Percentiles rank a stretch among this genome's conserved stretches.
Conservation (phyloP, 2,888 invertebrate species). For the Amaurobius ferox region DNA sequence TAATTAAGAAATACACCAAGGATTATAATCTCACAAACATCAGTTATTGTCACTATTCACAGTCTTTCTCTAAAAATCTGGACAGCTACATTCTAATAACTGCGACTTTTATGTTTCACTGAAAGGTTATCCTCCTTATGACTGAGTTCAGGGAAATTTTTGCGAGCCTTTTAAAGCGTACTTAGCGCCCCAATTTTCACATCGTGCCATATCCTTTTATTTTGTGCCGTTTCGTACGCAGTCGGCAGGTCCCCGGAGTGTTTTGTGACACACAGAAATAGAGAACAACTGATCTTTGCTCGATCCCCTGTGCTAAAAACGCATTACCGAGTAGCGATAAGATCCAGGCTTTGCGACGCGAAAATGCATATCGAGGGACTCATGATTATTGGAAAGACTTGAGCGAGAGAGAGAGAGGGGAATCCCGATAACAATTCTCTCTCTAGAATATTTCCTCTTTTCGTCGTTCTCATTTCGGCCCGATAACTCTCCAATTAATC, state of each 20-base stretch:
- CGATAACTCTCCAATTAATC: slow-evolving; percentile 68
- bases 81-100: too few species aligned
- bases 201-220: not conserved
- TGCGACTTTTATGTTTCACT: too few species aligned
- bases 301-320: not conserved
- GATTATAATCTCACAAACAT: too few species aligned
- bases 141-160: too few species aligned
- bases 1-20: too few species aligned
- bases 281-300: not conserved
- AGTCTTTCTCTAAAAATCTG: too few species aligned
- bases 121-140: too few species aligned
- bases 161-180: too few species aligned
- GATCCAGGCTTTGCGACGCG: slow-evolving; percentile 3
- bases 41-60: too few species aligned
- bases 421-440: slow-evolving; percentile 39
- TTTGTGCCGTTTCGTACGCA: not conserved
- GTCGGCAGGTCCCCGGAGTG: not conserved
- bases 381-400: slow-evolving; percentile 23
- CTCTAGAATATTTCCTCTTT: slow-evolving; percentile 7
- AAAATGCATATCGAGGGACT: slow-evolving; percentile 20
- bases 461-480: slow-evolving; percentile 44
- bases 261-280: not conserved
- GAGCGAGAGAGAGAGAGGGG: not conserved
- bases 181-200: too few species aligned
- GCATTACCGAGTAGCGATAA: not conserved